Evolutionary conservation across 2,113 vertebrate genomes (phyloP), one percentile per base, ranked within the genome.

Genomic region (Pampusana beccarii): DNA sequence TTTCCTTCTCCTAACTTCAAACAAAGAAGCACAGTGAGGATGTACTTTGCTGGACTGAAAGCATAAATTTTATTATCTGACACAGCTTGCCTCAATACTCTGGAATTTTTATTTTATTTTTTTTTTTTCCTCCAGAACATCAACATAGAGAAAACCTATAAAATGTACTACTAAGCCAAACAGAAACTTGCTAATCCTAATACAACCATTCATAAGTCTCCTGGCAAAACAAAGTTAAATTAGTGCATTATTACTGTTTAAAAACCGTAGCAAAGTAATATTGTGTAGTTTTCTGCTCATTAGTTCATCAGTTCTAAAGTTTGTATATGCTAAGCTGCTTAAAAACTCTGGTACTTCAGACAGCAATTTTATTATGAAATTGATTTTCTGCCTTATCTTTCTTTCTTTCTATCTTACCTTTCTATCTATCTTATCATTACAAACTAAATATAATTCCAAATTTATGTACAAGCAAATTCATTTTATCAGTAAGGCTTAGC

Each of bases 371-470:
- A 70, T 34, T 57, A 72, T 15, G 36, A 70, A 64, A 46, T 5
- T n/a, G n/a, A n/a, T n/a, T n/a, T n/a, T n/a, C n/a, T n/a, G n/a
- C n/a, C n/a, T n/a, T n/a, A n/a, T n/a, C n/a, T n/a, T n/a, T n/a
- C n/a, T n/a, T n/a, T n/a, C n/a, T n/a, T n/a, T n/a, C n/a, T n/a
- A n/a, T n/a, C n/a, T n/a, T n/a, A n/a, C n/a, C n/a, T n/a, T n/a
- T n/a, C n/a, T n/a, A n/a, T 58, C 11, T 25, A 44, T 26, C 25
- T 56, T 53, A 84, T 34, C 73, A 50, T 94, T 95, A 98, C 78
- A 98, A 96, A 81, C 98, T 98, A 98, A 98, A 98, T 97, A 99
- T 92, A 88, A 97, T 53, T 81, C 99, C 99, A 21, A 97, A 97
- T 78, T 98, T 98, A 95, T 93, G 98, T 5, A 99, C 98, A 31